These are phyloP conservation scores for Ommatoiulus sabulosus DNA, from an alignment of 2,888 invertebrate species.

Conservation along the genomic window DNA sequence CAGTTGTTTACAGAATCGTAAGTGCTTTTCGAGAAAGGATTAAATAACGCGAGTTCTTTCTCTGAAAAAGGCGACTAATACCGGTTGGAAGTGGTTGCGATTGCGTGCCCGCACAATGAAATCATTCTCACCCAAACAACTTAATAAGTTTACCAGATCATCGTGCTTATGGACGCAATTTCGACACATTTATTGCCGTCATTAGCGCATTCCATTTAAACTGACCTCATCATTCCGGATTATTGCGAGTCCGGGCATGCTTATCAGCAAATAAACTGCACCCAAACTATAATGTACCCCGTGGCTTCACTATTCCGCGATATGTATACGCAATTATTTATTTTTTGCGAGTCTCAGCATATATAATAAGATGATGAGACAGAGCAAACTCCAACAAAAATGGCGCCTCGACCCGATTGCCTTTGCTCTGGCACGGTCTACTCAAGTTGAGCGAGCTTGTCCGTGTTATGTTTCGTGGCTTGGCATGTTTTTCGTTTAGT, in stretches of 20 bases:
- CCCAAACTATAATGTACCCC: too few species aligned
- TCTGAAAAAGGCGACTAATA: background rate
- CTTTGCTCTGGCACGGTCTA: background rate
- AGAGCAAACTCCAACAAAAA: too few species aligned
- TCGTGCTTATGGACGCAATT: background rate
- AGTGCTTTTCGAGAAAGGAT: background rate
- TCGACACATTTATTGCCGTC: background rate
- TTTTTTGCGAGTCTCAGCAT: too few species aligned
- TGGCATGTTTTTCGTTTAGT: constrained; percentile 21
- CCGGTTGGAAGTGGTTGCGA: background rate
- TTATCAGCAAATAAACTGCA: too few species aligned
- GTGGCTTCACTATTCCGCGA: too few species aligned
- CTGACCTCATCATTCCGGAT: too few species aligned
- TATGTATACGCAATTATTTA: too few species aligned
- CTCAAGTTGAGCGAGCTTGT: background rate
- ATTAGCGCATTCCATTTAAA: too few species aligned
- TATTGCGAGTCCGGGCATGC: too few species aligned
- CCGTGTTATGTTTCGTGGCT: background rate
- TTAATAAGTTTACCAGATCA: background rate
- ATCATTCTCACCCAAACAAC: background rate
- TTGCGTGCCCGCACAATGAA: background rate
- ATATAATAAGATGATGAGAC: too few species aligned
- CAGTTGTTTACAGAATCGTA: too few species aligned
- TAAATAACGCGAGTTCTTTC: background rate
- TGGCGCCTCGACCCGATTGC: too few species aligned